phyloP scores from a whole-genome alignment of 2,113 vertebrate genomes.

The Leptobrachium ailaonicum region DNA sequence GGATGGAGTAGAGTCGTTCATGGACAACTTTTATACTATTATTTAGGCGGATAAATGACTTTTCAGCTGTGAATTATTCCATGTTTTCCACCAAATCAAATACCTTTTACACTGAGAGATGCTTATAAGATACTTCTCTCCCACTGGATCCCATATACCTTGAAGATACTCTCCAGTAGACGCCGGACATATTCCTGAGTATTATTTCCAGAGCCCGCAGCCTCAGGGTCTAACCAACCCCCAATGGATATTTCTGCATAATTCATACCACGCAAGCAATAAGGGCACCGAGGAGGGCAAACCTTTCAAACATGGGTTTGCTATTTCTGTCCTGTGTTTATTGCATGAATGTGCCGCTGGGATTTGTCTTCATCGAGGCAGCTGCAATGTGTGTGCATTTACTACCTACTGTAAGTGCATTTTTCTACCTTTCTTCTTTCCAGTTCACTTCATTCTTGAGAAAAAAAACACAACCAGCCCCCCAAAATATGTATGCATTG shows the following conservation, averaged over 20 bases:
- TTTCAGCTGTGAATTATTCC: no score
- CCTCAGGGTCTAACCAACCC: not conserved
- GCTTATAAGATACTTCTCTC: no score
- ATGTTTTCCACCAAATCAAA: no score
- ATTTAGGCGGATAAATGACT: no score
- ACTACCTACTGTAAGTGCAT: not conserved
- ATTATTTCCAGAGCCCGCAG: not conserved
- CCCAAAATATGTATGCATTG: no score
- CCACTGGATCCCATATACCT: no score
- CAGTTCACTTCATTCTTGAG: not conserved
- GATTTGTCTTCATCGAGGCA: conserved; percentile 37
- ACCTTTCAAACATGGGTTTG: not conserved
- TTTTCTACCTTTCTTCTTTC: not conserved
- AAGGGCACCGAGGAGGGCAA: not conserved
- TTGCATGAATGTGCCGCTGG: not conserved
- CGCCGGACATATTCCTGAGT: not conserved
- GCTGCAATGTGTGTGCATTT: not conserved
- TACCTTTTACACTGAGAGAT: no score
- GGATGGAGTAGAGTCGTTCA: no score
- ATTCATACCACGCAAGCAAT: not conserved
- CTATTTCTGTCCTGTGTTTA: not conserved
- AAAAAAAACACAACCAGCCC: not conserved
- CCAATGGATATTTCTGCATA: not conserved
- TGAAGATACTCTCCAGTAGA: not conserved
- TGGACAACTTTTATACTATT: no score